Evolutionary conservation across 2,113 vertebrate genomes (phyloP), one percentile per base, ranked within the genome.

Genomic region (Macheiramphus alcinus): DNA sequence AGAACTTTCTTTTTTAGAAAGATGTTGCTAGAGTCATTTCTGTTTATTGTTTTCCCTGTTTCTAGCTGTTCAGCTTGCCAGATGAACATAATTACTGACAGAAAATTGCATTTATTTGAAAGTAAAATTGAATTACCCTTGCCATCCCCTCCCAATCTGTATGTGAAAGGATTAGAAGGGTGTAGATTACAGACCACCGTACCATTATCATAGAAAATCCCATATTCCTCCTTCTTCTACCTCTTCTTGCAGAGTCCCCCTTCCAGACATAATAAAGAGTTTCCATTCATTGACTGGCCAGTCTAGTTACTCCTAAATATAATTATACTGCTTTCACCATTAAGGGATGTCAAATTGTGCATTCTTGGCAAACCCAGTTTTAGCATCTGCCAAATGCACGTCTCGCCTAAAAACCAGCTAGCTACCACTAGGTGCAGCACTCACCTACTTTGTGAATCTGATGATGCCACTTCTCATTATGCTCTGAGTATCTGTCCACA

Each of bases 91-190:
- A 94, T 94, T 94, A 86, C 55, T 48, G 75, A 62, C 71, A 94
- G 79, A 94, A 91, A 88, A 93, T 94, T 86, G 32, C 32, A 86
- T 94, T 94, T 91, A 93, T 93, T 94, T 80, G 70, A 88, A 93
- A 94, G 70, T 73, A 74, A 93, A 96, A 95, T 90, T 78, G 19
- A 93, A 90, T 97, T 96, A 93, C 55, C 68, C n/a, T 47, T 90
- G 63, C 59, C 63, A 80, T 95, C 20, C 40, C 34, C 26, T 82
- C 70, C 36, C 67, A 86, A 42, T 58, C 45, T 80, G 13, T 52
- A 70, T 88, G 47, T 88, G 85, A 88, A 82, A 86, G n/a, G 53
- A 68, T 48, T 68, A 85, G 78, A 75, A 93, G n/a, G 27, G 42
- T 93, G 45, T 70, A 82, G 48, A 80, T 75, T 75, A 61, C 36